Evolutionary conservation across 2,113 vertebrate species (phyloP).

Genomic region (Ameiurus melas): DNA sequence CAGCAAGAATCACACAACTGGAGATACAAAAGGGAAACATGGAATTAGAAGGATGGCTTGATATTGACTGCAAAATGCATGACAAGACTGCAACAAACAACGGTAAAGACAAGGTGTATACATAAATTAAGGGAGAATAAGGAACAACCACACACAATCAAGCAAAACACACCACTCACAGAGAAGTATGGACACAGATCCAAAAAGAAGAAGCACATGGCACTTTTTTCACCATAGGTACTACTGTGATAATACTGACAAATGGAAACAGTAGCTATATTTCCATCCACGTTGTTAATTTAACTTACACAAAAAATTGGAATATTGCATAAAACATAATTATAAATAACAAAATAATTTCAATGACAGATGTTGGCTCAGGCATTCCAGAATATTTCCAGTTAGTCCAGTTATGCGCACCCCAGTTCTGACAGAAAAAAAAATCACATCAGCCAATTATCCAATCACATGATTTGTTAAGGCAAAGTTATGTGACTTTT

Average conservation of each 20-base stretch:
- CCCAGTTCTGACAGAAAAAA: no score
- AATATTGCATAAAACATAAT: no score
- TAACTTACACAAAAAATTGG: no score
- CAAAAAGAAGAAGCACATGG: neutral
- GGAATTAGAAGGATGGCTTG: neutral
- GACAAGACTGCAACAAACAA: neutral
- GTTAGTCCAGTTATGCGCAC: no score
- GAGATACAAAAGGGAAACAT: neutral
- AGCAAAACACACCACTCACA: neutral
- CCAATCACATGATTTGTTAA: no score
- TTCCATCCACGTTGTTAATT: no score
- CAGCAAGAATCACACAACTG: neutral
- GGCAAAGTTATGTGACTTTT: no score
- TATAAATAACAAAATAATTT: no score
- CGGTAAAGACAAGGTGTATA: neutral
- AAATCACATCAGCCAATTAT: no score
- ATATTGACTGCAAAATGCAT: neutral
- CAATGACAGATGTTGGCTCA: no score
- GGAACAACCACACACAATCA: neutral
- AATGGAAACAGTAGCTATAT: neutral
- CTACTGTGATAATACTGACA: neutral
- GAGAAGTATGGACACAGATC: neutral
- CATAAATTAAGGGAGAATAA: neutral
- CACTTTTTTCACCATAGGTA: neutral
- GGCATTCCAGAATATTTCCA: no score